Evolutionary conservation across 2,888 invertebrate genomes (phyloP), one percentile per base, ranked within the genome.

Genomic region (Deilephila porcellus): DNA sequence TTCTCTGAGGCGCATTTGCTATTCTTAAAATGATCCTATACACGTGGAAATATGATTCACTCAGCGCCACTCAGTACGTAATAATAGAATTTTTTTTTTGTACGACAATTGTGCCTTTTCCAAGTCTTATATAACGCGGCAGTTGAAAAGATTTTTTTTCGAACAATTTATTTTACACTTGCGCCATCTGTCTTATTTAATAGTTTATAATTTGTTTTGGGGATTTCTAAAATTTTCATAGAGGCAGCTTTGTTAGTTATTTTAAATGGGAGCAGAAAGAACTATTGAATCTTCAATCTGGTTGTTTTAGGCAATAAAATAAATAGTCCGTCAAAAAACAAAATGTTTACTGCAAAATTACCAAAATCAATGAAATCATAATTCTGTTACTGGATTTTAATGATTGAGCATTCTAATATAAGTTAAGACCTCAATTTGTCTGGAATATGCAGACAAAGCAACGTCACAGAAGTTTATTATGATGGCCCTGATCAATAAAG

Each of bases 151-250:
- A 7, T 6, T 19, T 63, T 45, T 64, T n/a, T 64, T 25, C 25
- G 17, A 25, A 25, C 11, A 1, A 17, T 34, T 5, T 64, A 52
- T 25, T 25, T 52, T 67, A 1, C 45, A 25, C 14, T 8, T 67
- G 11, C 25, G 20, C 45, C 52, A 67, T 67, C 45, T 67, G 25
- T 67, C 67, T 52, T 67, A 52, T 17, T 45, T 67, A 67, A 29
- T 52, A 67, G 17, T 67, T 52, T 67, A 17, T 67, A 67, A 67
- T 67, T 67, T 67, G 45, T 19, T 52, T 25, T 52, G 5, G 67
- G 6, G 14, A 52, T 62, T 32, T 5, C 20, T 34, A 63, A 63
- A 34, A 32, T 63, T 63, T 19, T 14, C n/a, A n/a, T 3, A 11
- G 11, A 45, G 17, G 34, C 37, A 2, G 37, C 64, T 64, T 64